Percentiles rank a stretch among this genome's conserved stretches.
phyloP scores from a whole-genome alignment of 1,140 invertebrate species.

The Drosophila burlai region DNA sequence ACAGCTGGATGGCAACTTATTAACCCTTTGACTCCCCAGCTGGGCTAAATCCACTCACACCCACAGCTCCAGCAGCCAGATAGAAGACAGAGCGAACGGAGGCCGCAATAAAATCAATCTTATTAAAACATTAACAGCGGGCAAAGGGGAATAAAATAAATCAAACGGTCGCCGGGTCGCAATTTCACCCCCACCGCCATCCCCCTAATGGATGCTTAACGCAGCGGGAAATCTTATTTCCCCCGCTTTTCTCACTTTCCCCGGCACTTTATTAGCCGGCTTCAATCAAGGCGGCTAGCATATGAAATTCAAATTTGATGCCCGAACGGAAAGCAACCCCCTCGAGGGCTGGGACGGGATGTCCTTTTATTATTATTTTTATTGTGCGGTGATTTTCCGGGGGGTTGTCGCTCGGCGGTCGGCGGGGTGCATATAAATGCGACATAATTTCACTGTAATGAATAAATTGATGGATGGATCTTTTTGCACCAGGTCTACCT shows the following conservation, averaged over 20 bases:
- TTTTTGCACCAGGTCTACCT: conserved; percentile 62
- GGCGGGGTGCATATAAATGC: conserved; percentile 85
- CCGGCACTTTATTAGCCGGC: conserved; percentile 74
- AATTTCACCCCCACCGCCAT: conserved; percentile 5
- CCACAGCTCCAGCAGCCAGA: neutral
- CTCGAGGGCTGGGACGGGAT: conserved; percentile 54
- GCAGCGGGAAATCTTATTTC: conserved; percentile 56
- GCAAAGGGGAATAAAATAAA: conserved; percentile 78
- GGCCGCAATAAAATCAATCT: conserved; percentile 82
- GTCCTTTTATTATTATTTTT: conserved; percentile 85
- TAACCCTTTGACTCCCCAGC: conserved; percentile 70
- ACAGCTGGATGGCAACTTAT: conserved; percentile 73
- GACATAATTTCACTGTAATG: conserved; percentile 85
- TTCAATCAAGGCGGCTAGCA: conserved; percentile 77
- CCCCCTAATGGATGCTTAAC: conserved; percentile 67
- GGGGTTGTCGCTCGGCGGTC: conserved; percentile 49
- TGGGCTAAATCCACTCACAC: conserved; percentile 36
- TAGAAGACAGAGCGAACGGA: conserved; percentile 4
- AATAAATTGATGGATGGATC: conserved; percentile 85
- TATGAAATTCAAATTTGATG: conserved; percentile 83
- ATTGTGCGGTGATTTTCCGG: conserved; percentile 84
- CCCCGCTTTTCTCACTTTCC: neutral
- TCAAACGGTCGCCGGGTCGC: conserved; percentile 66
- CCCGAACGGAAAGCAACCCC: conserved; percentile 37
- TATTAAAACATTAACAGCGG: conserved; percentile 83